Evolutionary conservation across 2,797 vertebrate genomes (phyloP).

Genomic region (Megalops cyprinoides): DNA sequence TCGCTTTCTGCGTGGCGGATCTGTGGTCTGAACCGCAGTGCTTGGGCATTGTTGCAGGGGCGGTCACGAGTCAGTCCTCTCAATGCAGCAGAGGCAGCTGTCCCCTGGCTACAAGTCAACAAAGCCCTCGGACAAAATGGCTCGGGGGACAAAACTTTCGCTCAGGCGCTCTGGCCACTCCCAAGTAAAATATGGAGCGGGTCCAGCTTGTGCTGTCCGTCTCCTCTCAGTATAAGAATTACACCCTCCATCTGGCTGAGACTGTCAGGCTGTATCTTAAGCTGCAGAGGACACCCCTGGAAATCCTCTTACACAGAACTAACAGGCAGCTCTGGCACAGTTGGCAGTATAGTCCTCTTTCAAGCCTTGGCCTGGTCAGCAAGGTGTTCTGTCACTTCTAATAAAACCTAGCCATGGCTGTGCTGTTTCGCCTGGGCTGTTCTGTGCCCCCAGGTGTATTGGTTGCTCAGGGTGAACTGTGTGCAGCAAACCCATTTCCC

Average conservation of each 20-base stretch:
- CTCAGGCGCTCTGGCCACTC: background rate
- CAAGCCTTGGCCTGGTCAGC: background rate
- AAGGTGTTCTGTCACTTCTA: background rate
- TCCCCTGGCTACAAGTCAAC: background rate
- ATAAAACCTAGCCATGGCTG: background rate
- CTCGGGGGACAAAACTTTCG: background rate
- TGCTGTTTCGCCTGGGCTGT: background rate
- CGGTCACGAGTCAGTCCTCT: background rate
- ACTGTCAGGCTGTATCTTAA: background rate
- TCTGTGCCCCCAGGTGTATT: background rate
- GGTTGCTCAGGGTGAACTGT: background rate
- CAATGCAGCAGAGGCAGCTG: background rate
- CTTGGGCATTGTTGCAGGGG: background rate
- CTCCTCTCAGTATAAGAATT: background rate
- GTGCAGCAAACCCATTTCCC: background rate
- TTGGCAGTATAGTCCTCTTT: background rate
- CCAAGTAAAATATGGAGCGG: background rate
- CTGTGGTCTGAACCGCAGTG: background rate
- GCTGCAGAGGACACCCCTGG: background rate
- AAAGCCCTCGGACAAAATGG: background rate
- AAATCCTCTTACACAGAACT: background rate
- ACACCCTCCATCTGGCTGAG: background rate
- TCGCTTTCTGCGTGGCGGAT: background rate
- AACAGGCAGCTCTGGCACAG: slow-evolving; percentile 1
- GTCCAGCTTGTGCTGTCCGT: background rate